phyloP scores from a whole-genome alignment of 1,140 invertebrate genomes.

The Rhizoglyphus robini region DNA sequence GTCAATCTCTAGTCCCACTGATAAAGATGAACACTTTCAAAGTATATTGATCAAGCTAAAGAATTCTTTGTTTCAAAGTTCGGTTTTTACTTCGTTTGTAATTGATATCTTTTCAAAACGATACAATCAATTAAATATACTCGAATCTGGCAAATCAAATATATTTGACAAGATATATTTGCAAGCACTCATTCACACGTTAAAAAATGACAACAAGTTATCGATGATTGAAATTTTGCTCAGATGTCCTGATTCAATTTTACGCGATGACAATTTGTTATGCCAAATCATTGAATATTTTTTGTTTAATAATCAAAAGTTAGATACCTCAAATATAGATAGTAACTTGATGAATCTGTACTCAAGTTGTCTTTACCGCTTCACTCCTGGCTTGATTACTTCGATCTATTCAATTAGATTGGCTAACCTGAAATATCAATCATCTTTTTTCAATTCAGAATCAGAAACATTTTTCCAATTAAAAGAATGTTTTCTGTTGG shows the following conservation, averaged over 20 bases:
- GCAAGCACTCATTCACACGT: constrained; percentile 12
- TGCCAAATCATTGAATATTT: constrained; percentile 6
- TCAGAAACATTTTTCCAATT: constrained; percentile 1
- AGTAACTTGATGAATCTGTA: neutral
- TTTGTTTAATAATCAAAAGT: neutral
- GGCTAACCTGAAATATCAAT: neutral
- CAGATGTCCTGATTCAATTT: neutral
- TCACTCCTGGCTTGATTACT: neutral
- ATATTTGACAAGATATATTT: constrained; percentile 7
- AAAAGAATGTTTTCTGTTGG: constrained; percentile 13
- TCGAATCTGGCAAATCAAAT: neutral
- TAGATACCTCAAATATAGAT: neutral
- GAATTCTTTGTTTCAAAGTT: constrained; percentile 9
- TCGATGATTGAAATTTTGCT: neutral
- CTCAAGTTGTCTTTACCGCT: neutral
- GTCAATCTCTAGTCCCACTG: neutral
- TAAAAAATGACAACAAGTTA: constrained; percentile 12
- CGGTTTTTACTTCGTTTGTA: neutral
- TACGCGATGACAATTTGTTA: constrained; percentile 1
- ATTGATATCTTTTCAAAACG: neutral
- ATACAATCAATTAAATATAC: neutral
- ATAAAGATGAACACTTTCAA: neutral
- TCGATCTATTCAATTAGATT: neutral
- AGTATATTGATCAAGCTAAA: neutral
- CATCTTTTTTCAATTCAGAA: neutral